These are phyloP conservation scores for Sarcophaga caerulescens DNA, from an alignment of 2,888 invertebrate genomes.

Conservation along the genomic window DNA sequence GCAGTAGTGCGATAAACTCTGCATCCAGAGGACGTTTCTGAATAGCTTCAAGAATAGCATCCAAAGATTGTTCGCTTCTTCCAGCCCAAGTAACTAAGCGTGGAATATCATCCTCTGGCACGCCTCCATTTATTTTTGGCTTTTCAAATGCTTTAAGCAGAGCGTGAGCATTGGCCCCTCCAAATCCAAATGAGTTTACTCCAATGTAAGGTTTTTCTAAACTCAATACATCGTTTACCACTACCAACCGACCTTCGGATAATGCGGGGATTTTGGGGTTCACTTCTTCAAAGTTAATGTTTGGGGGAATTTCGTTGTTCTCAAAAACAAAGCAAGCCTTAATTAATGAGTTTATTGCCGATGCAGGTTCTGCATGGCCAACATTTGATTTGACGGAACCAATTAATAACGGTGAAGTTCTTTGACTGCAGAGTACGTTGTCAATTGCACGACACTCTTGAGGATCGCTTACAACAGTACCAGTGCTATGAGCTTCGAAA, in stretches of 20 bases:
- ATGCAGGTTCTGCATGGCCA: conserved; percentile 95
- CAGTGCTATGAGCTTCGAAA: conserved; percentile 94
- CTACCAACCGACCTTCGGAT: conserved; percentile 84
- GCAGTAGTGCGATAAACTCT: conserved; percentile 84
- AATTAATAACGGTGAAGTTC: conserved; percentile 89
- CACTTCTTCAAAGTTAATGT: conserved; percentile 88
- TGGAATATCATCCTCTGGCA: conserved; percentile 86
- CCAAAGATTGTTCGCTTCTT: conserved; percentile 84
- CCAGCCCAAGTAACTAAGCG: conserved; percentile 89
- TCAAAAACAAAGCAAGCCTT: conserved; percentile 93
- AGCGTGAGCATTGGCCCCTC: conserved; percentile 89
- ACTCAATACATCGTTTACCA: conserved; percentile 87
- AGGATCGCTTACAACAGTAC: conserved; percentile 93
- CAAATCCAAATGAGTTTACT: conserved; percentile 96
- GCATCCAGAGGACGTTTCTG: conserved; percentile 84
- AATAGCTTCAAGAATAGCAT: conserved; percentile 86
- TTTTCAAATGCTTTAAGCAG: conserved; percentile 75
- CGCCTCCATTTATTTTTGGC: conserved; percentile 82
- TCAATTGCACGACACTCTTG: conserved; percentile 93
- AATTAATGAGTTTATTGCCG: conserved; percentile 90
- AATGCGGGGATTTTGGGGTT: conserved; percentile 84
- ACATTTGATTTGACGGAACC: conserved; percentile 97
- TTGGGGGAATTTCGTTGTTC: conserved; percentile 90
- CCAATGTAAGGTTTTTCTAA: conserved; percentile 90
- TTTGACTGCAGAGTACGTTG: conserved; percentile 88